Base-by-base conservation (phyloP, 2,797 vertebrate species). In the Pipistrellus pipistrellus region DNA sequence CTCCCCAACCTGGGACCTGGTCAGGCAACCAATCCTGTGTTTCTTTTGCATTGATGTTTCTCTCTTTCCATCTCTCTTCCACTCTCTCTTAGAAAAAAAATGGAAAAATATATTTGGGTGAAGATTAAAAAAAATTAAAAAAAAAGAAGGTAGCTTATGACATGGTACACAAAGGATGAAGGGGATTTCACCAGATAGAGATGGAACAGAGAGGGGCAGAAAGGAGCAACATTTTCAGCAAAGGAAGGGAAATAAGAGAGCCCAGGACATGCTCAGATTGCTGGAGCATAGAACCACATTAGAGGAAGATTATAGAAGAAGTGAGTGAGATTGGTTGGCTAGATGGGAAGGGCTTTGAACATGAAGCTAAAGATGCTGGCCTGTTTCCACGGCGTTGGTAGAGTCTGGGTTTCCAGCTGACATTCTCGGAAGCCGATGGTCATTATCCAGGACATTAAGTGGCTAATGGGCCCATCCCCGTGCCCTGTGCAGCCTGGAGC, bases 371-470 rank as follows among this genome's bases (percentile, higher is more conserved):
- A 87, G 84, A 93, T 69, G 62, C 95, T 96, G 51, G 96, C 92
- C 83, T 94, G 92, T 96, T 94, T 96, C 97, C 94, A 97, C 25
- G 2, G 81, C 6, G 6, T 95, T 94, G 96, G 91, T 94, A 93
- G 93, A 96, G 88, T 88, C 95, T 88, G 82, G 91, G 78, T 92
- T 97, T 97, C 95, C 98, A 97, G 97, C 95, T 96, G 96, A 96
- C 53, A 97, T 98, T 97, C 98, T 98, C 95, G 72, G 97, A 98
- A 97, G 96, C 98, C 90, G 96, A 96, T 97, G 98, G 97, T 98
- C 98, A 98, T 98, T 98, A 98, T 97, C 97, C 98, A 98, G 95
- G 98, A 98, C 98, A 98, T 98, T 98, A 98, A 98, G 98, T 98
- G 98, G 97, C 98, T 98, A 98, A 98, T 98, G 98, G 98, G 96